phyloP scores from a whole-genome alignment of 2,888 invertebrate genomes.

The Acanthococcus lagerstroemiae region DNA sequence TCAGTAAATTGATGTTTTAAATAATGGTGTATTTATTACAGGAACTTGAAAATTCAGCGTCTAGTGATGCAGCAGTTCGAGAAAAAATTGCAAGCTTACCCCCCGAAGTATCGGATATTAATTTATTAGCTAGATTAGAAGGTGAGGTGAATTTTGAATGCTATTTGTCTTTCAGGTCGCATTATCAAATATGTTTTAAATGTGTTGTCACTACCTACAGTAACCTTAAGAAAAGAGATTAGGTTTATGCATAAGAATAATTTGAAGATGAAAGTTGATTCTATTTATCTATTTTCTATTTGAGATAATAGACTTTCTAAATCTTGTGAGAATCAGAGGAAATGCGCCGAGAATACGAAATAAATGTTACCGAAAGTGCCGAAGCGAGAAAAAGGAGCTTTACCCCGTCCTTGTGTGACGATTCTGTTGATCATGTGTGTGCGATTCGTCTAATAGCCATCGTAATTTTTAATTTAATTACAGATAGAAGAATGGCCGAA shows the following conservation, averaged over 20 bases:
- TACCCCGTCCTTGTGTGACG: no score
- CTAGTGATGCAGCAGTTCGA: constrained; percentile 83
- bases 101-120: constrained; percentile 86
- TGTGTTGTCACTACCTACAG: not conserved
- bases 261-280: not conserved
- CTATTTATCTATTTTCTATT: not conserved
- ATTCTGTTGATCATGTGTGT: no score
- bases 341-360: no score
- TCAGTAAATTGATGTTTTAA: no score
- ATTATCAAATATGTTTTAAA: not conserved
- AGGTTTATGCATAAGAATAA: not conserved
- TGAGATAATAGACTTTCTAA: no score
- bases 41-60: constrained; percentile 88
- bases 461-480: no score
- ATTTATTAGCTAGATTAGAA: constrained; percentile 72
- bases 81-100: constrained; percentile 90
- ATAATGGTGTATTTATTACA: constrained; percentile 48
- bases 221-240: no score
- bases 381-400: not conserved
- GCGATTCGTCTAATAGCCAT: no score
- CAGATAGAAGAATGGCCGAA: constrained; percentile 67
- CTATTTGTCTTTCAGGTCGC: not conserved
- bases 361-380: no score
- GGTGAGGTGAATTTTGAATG: constrained; percentile 45
- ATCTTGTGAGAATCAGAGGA: no score